A percentile compares a stretch with the other conserved stretches of the same genome.
Evolutionary conservation across 53 echinoderm and acorn worm genomes (phyloP).

Genomic region (Stichopus horrens): DNA sequence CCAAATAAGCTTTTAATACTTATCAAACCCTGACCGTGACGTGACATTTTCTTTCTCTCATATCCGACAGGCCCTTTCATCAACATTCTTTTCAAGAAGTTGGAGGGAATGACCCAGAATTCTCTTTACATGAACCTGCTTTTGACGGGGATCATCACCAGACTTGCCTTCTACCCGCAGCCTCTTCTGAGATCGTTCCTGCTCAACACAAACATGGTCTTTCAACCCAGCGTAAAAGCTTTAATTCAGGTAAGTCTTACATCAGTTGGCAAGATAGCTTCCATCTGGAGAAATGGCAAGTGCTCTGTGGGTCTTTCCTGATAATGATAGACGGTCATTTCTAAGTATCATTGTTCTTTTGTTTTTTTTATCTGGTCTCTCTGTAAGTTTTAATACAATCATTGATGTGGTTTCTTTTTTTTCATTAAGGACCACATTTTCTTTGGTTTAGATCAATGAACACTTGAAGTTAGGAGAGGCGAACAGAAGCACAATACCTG

Average conservation of each 20-base stretch:
- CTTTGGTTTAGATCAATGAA: no score
- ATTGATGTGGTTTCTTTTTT: no score
- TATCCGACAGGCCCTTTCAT: conserved; percentile 84
- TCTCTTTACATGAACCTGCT: conserved; percentile 91
- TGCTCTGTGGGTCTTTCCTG: background rate
- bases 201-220: conserved; percentile 95
- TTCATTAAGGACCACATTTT: no score
- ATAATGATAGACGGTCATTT: background rate
- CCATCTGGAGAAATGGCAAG: no score
- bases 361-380: background rate
- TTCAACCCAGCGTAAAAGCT: conserved; percentile 94
- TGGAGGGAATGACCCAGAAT: conserved; percentile 96
- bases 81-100: conserved; percentile 76
- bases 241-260: conserved; percentile 73
- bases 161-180: conserved; percentile 94
- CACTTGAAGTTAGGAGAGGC: no score
- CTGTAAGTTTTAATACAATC: background rate
- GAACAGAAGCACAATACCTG: no score
- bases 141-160: conserved; percentile 81
- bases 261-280: background rate
- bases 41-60: background rate
- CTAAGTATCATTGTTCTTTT: background rate
- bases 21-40: background rate
- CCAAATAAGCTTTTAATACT: background rate
- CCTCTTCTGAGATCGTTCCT: conserved; percentile 89